Percentiles rank a stretch among this genome's conserved stretches.
These are phyloP conservation scores for Podiceps cristatus DNA, from an alignment of 2,113 vertebrate genomes.

Conservation along the genomic window DNA sequence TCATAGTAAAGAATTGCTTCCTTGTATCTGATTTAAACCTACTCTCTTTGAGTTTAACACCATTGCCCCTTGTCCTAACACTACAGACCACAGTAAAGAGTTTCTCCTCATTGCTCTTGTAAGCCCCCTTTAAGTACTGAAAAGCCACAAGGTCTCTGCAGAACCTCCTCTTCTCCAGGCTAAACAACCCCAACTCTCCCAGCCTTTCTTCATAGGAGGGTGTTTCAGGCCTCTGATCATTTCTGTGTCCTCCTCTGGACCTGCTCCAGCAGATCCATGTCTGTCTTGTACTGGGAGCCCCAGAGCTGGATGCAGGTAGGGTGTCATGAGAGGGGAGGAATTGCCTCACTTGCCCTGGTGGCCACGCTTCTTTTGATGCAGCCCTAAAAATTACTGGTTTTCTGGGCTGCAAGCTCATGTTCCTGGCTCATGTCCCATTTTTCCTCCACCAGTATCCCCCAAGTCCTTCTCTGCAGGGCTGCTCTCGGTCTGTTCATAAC, in stretches of 20 bases:
- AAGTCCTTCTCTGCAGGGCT: not conserved
- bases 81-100: not conserved
- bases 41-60: not conserved
- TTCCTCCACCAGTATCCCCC: not conserved
- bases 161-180: not conserved
- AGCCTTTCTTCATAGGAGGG: rapidly evolving
- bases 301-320: not conserved
- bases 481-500: not conserved
- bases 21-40: not conserved
- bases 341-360: rapidly evolving
- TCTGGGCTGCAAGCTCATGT: not conserved
- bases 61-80: rapidly evolving
- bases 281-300: not conserved
- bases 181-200: not conserved
- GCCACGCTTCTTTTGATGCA: not conserved
- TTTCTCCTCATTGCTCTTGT: not conserved
- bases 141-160: rapidly evolving
- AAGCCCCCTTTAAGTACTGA: not conserved
- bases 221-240: not conserved
- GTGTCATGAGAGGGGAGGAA: not conserved
- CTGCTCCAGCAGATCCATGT: not conserved
- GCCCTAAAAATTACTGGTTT: not conserved
- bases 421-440: rapidly evolving
- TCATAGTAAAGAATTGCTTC: not conserved
- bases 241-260: not conserved